Percentiles rank a stretch among this genome's conserved stretches.
Evolutionary conservation across 2,113 vertebrate species (phyloP).

Genomic region (Serilophus lunatus): DNA sequence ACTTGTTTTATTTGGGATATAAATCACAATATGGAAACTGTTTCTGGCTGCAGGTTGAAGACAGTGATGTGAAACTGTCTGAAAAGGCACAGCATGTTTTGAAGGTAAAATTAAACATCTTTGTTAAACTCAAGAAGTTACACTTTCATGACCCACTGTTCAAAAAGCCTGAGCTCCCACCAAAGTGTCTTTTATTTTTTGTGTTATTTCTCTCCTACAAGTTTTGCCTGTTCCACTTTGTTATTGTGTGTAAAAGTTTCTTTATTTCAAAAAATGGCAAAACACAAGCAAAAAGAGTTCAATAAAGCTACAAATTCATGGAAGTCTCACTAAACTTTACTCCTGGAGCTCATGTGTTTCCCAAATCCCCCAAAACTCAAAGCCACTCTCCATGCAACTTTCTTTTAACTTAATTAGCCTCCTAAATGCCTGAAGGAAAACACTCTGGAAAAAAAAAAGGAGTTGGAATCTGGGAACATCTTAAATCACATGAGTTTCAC

Average conservation of each 20-base stretch:
- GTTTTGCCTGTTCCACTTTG: not conserved
- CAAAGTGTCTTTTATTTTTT: not conserved
- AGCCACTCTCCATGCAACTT: not conserved
- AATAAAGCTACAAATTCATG: not conserved
- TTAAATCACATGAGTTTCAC: constrained; percentile 33
- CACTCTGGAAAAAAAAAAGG: not conserved
- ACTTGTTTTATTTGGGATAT: not conserved
- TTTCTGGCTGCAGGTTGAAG: constrained; percentile 81
- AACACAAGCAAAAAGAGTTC: not conserved
- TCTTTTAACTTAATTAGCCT: constrained; percentile 11
- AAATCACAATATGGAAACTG: not conserved
- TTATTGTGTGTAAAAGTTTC: constrained; percentile 9
- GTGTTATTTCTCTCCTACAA: not conserved
- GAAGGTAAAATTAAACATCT: not conserved
- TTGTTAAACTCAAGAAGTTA: not conserved
- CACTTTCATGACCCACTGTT: not conserved
- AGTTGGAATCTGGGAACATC: constrained; percentile 23
- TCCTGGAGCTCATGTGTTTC: not conserved
- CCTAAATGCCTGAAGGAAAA: constrained; percentile 1
- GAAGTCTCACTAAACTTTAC: not conserved
- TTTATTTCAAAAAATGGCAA: not conserved
- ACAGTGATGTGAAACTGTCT: constrained; percentile 87
- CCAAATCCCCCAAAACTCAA: not conserved
- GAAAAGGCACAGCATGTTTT: constrained; percentile 81
- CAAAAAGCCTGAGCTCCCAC: not conserved